phyloP scores from a whole-genome alignment of 2,797 vertebrate species.

The Cuniculus paca region DNA sequence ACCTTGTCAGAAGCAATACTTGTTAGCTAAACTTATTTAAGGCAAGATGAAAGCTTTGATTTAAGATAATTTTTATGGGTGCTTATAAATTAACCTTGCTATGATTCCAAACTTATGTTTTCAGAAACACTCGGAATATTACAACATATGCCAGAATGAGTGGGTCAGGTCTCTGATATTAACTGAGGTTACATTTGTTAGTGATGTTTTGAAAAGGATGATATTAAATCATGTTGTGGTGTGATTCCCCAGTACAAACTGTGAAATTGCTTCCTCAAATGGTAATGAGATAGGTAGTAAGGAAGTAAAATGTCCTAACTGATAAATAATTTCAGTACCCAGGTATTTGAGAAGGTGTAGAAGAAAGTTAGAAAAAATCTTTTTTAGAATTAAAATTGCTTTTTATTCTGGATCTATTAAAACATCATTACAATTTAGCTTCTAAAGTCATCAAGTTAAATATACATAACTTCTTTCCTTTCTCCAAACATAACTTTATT shows the following conservation, averaged over 20 bases:
- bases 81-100: not conserved
- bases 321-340: not conserved
- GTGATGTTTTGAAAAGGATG: not conserved
- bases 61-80: not conserved
- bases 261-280: not conserved
- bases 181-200: not conserved
- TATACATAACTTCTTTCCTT: not conserved
- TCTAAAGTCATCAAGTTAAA: conserved; percentile 45
- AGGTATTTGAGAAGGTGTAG: not conserved
- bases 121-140: conserved; percentile 36
- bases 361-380: not conserved
- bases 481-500: conserved; percentile 28
- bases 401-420: not conserved
- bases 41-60: not conserved
- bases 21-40: conserved; percentile 60
- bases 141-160: not conserved
- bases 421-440: not conserved
- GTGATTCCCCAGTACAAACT: conserved; percentile 64
- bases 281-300: not conserved
- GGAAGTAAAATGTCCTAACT: not conserved
- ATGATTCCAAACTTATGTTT: conserved; percentile 19
- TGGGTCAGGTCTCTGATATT: not conserved
- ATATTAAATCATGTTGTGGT: conserved; percentile 20
- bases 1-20: conserved; percentile 17
- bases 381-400: not conserved